Percentiles rank a stretch among this genome's conserved stretches.
These are phyloP conservation scores for Zosterops japonicus DNA, from an alignment of 2,113 vertebrate species.

Conservation along the genomic window DNA sequence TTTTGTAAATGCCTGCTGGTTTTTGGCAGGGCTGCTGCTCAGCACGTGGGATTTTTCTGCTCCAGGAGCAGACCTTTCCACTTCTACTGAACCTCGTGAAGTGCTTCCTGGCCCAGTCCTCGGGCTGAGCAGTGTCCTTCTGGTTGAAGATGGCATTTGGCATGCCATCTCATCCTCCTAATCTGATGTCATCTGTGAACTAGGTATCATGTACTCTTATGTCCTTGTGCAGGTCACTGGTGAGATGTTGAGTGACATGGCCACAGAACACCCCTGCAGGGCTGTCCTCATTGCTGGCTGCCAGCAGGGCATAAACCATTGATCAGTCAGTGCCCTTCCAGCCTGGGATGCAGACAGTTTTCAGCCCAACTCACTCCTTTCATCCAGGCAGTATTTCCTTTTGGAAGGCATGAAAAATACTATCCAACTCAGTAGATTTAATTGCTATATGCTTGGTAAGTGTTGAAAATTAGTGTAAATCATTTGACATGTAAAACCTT, in stretches of 20 bases:
- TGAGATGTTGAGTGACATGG: background rate
- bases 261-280: background rate
- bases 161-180: background rate
- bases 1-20: background rate
- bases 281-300: background rate
- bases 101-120: background rate
- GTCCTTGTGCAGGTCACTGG: background rate
- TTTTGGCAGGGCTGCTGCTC: background rate
- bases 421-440: background rate
- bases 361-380: background rate
- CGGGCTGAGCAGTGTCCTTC: background rate
- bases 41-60: rapidly evolving
- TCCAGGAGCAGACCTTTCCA: background rate
- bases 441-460: background rate
- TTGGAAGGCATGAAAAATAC: background rate
- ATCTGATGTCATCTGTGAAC: background rate
- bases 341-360: background rate
- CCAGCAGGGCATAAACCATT: background rate
- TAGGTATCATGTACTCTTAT: background rate
- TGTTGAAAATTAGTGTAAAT: background rate
- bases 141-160: background rate
- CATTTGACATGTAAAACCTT: background rate
- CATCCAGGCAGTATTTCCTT: background rate
- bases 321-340: background rate
- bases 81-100: background rate